Evolutionary conservation across 2,113 vertebrate species (phyloP).

Genomic region (Cryptomyrus ogoouensis): DNA sequence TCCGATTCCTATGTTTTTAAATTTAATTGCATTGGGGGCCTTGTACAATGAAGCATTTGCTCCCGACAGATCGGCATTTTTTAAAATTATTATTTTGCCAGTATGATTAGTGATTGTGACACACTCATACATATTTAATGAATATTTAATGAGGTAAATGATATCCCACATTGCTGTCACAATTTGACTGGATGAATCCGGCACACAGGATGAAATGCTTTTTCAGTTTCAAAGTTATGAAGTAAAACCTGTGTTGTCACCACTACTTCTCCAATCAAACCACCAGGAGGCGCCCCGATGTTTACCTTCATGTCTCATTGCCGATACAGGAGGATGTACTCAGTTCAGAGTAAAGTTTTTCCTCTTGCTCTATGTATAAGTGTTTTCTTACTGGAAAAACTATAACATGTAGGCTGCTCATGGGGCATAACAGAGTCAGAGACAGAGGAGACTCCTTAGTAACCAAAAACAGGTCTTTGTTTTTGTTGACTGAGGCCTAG

Average conservation of each 20-base stretch:
- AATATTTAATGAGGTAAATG: constrained; percentile 46
- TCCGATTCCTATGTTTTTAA: neutral
- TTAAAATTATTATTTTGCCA: neutral
- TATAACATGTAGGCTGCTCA: neutral
- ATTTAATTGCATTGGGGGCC: neutral
- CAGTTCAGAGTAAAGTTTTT: neutral
- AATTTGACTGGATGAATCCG: constrained; percentile 22
- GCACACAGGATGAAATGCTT: constrained; percentile 35
- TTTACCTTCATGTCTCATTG: neutral
- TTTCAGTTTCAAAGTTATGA: constrained; percentile 38
- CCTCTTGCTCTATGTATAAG: neutral
- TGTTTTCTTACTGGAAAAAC: neutral
- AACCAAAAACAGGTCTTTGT: neutral
- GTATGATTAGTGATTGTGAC: constrained; percentile 28
- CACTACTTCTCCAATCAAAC: neutral
- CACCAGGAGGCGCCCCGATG: neutral
- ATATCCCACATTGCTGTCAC: constrained; percentile 40
- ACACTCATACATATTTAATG: constrained; percentile 34
- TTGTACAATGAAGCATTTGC: neutral
- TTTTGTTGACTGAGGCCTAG: neutral
- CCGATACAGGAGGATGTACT: neutral
- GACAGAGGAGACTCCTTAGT: neutral
- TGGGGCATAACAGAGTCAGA: neutral
- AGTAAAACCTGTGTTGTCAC: neutral
- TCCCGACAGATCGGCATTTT: too few species aligned